Conservation (phyloP, 2,113 vertebrate species). For the Pagrus major region DNA sequence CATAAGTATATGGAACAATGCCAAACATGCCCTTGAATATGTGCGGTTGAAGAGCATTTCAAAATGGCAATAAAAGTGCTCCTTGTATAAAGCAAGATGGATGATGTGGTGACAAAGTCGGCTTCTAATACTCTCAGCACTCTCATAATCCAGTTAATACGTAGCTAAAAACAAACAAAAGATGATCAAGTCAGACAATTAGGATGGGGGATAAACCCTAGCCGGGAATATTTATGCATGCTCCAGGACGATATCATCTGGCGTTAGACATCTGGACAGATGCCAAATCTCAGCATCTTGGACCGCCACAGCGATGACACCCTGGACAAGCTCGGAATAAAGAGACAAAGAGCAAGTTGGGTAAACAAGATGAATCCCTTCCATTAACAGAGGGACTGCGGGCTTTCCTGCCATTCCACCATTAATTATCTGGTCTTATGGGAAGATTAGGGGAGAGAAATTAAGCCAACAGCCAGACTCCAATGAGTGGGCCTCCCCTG, state of each 20-base stretch:
- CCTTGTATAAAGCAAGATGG: conserved; percentile 4
- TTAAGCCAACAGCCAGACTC: conserved; percentile 65
- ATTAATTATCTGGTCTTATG: conserved; percentile 83
- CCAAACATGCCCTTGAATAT: background rate
- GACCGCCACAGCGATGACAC: conserved; percentile 29
- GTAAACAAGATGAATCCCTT: conserved; percentile 78
- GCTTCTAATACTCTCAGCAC: conserved; percentile 7
- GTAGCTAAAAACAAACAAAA: conserved; percentile 39
- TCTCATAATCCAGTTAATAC: conserved; percentile 8
- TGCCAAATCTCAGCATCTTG: conserved; percentile 32
- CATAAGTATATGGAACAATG: background rate
- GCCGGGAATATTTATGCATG: conserved; percentile 31
- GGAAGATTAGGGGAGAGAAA: conserved; percentile 74
- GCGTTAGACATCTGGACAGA: conserved; percentile 33
- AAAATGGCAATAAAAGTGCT: background rate
- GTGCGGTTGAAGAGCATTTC: background rate
- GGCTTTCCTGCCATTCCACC: conserved; percentile 65
- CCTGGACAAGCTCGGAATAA: conserved; percentile 48
- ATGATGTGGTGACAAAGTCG: conserved; percentile 18
- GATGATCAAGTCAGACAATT: conserved; percentile 31
- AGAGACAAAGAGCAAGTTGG: conserved; percentile 57
- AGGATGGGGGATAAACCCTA: conserved; percentile 24
- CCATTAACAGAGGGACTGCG: conserved; percentile 74
- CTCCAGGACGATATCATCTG: conserved; percentile 42
- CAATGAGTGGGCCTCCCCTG: conserved; percentile 63